Conservation (phyloP, 2,888 invertebrate species). For the Euproctis similis region DNA sequence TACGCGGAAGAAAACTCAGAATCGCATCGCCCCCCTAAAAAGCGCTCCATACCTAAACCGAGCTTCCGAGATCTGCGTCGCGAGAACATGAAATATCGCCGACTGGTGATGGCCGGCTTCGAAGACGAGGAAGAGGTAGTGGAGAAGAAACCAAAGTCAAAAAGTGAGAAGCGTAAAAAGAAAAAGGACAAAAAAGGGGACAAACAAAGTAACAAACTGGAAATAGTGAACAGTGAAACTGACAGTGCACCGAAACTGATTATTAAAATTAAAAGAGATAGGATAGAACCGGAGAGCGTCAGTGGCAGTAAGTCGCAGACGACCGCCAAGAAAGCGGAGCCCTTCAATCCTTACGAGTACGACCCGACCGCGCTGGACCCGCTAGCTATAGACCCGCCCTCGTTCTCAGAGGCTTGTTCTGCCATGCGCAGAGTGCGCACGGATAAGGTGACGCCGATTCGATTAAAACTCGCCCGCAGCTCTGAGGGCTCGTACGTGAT, state of each 20-base stretch:
- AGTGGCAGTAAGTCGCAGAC: background rate
- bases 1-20: conserved; percentile 57
- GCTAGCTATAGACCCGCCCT: conserved; percentile 59
- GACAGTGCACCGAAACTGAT: conserved; percentile 84
- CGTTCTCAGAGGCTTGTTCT: conserved; percentile 52
- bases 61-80: conserved; percentile 87
- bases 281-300: background rate
- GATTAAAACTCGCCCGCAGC: conserved; percentile 88
- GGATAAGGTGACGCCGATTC: conserved; percentile 84
- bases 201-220: conserved; percentile 73
- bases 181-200: conserved; percentile 74
- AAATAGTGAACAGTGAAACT: conserved; percentile 65
- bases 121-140: conserved; percentile 79
- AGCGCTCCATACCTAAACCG: conserved; percentile 78
- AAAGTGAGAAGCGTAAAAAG: conserved; percentile 63
- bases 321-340: conserved; percentile 36
- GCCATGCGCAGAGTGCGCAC: conserved; percentile 77
- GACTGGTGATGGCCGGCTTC: conserved; percentile 89
- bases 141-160: conserved; percentile 59
- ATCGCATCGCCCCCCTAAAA: conserved; percentile 85
- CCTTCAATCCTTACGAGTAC: conserved; percentile 62
- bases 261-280: conserved; percentile 80
- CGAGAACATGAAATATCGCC: conserved; percentile 91
- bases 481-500: conserved; percentile 84
- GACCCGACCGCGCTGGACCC: conserved; percentile 65